Evolutionary conservation across 2,113 vertebrate species (phyloP), one percentile per base, ranked within the genome.

Genomic region (Talpa occidentalis): DNA sequence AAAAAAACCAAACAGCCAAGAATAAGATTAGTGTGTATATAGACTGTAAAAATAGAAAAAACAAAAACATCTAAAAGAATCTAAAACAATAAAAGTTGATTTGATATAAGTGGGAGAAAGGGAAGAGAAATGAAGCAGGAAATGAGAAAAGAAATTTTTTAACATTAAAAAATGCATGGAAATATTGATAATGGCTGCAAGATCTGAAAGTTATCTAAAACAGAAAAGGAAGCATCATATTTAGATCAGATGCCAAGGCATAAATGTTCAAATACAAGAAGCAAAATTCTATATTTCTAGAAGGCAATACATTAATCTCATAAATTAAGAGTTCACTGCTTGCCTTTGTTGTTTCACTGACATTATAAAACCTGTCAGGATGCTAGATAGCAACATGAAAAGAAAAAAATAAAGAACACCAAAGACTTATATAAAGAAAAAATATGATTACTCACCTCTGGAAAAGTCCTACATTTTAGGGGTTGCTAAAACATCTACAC

Each of bases 381-480:
- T 62, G 28, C 54, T 90, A 4, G 32, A 44, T 32, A 47, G 26
- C 85, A 89, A 62, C 42, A 56, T 3, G 22, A 40, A 81, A 67
- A 73, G 74, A 14, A 56, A 49, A 77, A 52, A 70, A 56, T 59
- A 15, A 42, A 52, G 37, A 7, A 47, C 72, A 64, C 32, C 17
- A 67, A 79, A 89, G 86, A 90, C 44, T 76, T 14, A 70, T 5
- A 54, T 66, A 70, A 83, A 44, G 14, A 85, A 74, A 37, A 87
- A 69, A 83, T 19, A 83, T 32, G 54, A 91, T 91, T 94, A 95
- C 88, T 94, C 80, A 96, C 85, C 95, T 92, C 74, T 69, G 80
- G 85, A 81, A 92, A 94, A 93, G 59, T 81, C 81, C 54, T 94
- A 96, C 17, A 90, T 74, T 86, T 90, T 52, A 85, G 91, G 37